These are phyloP conservation scores for Trichosurus vulpecula DNA, from an alignment of 2,797 vertebrate species.

Conservation along the genomic window DNA sequence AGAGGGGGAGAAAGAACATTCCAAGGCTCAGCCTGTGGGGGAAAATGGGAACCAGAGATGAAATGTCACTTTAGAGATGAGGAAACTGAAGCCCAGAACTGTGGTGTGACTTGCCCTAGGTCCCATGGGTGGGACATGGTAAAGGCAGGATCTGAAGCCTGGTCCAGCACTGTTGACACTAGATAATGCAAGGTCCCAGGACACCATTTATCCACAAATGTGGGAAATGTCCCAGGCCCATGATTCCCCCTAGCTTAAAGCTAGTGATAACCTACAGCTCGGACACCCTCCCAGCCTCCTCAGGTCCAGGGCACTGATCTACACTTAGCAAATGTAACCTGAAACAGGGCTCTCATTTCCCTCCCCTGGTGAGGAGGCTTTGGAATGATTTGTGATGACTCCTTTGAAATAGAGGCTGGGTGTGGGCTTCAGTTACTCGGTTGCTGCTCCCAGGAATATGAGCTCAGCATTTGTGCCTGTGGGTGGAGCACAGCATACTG, in stretches of 20 bases:
- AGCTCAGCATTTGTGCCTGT: background rate
- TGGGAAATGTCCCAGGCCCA: background rate
- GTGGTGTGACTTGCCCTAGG: background rate
- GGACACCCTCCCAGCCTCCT: background rate
- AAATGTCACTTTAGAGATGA: background rate
- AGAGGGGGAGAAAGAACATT: background rate
- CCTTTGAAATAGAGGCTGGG: conserved; percentile 1
- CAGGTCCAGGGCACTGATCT: background rate
- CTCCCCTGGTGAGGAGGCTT: background rate
- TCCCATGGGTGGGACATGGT: background rate
- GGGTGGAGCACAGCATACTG: background rate
- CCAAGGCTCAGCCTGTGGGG: background rate
- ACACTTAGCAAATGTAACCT: background rate
- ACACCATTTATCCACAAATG: background rate
- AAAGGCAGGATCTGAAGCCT: background rate
- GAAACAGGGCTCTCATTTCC: background rate
- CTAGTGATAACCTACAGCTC: background rate
- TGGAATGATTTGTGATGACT: background rate
- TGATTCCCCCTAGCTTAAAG: background rate
- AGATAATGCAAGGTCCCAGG: background rate
- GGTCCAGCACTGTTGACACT: background rate
- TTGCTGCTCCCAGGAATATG: background rate
- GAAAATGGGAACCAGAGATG: background rate
- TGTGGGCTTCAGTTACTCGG: background rate
- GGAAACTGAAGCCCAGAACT: background rate